Base-by-base conservation (phyloP, 30 jellyfish, hydroid and myxozoan genomes). In the Hydractinia echinata region DNA sequence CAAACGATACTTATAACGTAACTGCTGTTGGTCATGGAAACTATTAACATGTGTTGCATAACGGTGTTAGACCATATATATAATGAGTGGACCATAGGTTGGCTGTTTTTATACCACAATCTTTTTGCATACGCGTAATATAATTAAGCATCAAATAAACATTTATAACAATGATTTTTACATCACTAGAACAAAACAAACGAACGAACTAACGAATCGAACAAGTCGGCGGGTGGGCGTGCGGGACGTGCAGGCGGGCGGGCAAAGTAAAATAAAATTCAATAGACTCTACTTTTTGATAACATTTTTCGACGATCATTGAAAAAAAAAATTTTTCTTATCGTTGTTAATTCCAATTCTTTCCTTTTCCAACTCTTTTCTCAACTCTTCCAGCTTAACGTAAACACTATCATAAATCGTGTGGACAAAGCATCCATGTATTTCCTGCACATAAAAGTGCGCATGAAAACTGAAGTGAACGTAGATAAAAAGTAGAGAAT, bases 291-390 rank as follows among this genome's bases (percentile, higher is more conserved):
- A 80, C 87, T n/a, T 20, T 66, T 67, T 67, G 82, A 55, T 61
- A 67, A 14, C 87, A 69, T 30, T 80, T 68, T 80, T 85, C n/a
- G n/a, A 21, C 87, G 49, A 8, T 80, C 87, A 67, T 67, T 84
- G 61, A 80, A 80, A 67, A 80, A 80, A n/a, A n/a, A n/a, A n/a
- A n/a, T n/a, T 51, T 80, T 80, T 10, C 53, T 39, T 0, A 80
- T 80, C 55, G 87, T 80, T 1, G 70, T 60, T 44, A 80, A 49
- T 49, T 80, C 87, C 0, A 80, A 64, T 14, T 80, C 81, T 80
- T 80, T 80, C n/a, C 64, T 80, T 80, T 68, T 80, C 87, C 54
- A 80, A 54, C 14, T 66, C 61, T 50, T 80, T 80, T 15, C 61
- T 71, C 53, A n/a, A 71, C 18, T 71, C 5, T 68, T 15, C 60